Conservation (phyloP, 1,140 invertebrate genomes). For the Hypsibius dujardini region DNA sequence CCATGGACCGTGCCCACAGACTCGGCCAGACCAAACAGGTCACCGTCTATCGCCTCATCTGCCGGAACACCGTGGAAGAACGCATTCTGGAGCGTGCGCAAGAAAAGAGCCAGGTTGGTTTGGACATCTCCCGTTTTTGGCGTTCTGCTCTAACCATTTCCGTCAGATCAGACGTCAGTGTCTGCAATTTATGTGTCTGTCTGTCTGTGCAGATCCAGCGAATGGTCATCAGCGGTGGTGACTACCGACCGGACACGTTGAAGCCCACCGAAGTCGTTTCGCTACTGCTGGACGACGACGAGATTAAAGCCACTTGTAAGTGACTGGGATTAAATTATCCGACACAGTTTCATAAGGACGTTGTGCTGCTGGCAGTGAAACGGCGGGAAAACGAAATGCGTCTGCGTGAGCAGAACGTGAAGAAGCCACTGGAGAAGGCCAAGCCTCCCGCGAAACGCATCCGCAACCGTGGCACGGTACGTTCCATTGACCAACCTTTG, state of each 20-base stretch:
- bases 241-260: conserved; percentile 80
- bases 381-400: not conserved
- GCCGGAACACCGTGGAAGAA: conserved; percentile 78
- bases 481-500: no score
- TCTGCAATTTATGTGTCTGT: no score
- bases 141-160: not conserved
- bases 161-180: conserved; percentile 24
- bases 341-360: no score
- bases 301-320: conserved; percentile 81
- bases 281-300: conserved; percentile 75
- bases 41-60: conserved; percentile 75
- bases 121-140: conserved; percentile 17
- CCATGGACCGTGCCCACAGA: conserved; percentile 75
- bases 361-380: not conserved
- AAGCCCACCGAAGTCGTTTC: conserved; percentile 93
- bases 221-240: conserved; percentile 90
- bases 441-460: no score
- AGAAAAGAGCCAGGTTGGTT: conserved; percentile 65
- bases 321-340: no score
- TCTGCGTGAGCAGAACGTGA: no score
- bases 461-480: no score
- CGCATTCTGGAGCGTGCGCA: conserved; percentile 66
- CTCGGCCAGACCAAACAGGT: conserved; percentile 48
- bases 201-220: conserved; percentile 93
- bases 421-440: no score